Evolutionary conservation across 2,113 vertebrate species (phyloP).

Genomic region (Toxostoma redivivum): DNA sequence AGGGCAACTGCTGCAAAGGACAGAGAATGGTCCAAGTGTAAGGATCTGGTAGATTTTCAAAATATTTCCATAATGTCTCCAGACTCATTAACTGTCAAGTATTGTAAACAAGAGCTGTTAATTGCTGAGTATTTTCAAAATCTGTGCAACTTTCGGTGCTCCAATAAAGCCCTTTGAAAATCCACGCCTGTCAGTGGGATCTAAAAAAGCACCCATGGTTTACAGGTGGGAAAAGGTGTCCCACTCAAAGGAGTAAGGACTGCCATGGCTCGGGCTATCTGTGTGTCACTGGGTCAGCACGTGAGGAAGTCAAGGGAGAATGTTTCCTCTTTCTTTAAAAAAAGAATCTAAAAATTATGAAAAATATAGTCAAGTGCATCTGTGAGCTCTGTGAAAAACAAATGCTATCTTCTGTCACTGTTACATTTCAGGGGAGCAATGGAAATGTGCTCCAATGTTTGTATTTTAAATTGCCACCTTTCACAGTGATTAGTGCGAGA

Average conservation of each 20-base stretch:
- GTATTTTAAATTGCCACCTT: not conserved
- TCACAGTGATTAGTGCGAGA: not conserved
- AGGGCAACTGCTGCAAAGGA: not conserved
- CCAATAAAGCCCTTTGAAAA: not conserved
- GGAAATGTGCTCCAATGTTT: not conserved
- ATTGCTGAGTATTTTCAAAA: not conserved
- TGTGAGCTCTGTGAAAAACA: not conserved
- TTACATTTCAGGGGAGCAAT: not conserved
- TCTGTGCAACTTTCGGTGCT: not conserved
- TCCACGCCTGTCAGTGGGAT: too few species aligned
- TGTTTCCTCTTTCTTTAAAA: not conserved
- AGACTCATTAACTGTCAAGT: not conserved
- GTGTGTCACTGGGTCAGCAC: not conserved
- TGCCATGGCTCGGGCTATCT: not conserved
- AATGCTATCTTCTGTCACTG: not conserved
- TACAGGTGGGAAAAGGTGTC: not conserved
- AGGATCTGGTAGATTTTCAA: not conserved
- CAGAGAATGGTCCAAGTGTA: not conserved
- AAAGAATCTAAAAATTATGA: not conserved
- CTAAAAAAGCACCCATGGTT: rapidly evolving
- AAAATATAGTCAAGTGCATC: not conserved
- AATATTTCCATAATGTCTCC: not conserved
- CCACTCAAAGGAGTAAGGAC: not conserved
- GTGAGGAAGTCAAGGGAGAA: not conserved
- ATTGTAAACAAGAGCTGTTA: not conserved